phyloP scores from a whole-genome alignment of 2,888 invertebrate species.

The Heliconius sara region DNA sequence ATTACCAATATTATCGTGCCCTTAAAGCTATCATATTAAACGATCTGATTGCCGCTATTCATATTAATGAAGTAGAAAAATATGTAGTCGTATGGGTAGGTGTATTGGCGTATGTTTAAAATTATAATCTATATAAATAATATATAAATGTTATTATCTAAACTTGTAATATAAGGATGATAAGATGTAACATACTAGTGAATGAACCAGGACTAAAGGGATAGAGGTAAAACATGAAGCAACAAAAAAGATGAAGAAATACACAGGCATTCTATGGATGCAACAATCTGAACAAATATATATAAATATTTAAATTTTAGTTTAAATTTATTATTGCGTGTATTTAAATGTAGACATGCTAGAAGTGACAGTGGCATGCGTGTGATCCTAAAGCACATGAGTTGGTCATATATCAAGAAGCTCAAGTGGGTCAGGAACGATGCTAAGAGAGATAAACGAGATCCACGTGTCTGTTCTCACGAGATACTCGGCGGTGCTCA shows the following conservation, averaged over 20 bases:
- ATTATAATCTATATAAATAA: not conserved
- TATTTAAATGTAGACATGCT: not conserved
- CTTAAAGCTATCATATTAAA: conserved; percentile 18
- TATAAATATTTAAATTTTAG: no score
- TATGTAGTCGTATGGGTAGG: not conserved
- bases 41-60: conserved; percentile 15
- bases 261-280: no score
- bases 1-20: conserved; percentile 20
- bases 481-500: conserved; percentile 30
- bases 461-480: conserved; percentile 34
- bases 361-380: not conserved
- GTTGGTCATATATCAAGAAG: not conserved
- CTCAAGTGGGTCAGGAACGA: conserved; percentile 32
- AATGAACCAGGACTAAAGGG: no score
- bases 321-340: not conserved
- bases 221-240: no score
- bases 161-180: no score
- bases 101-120: not conserved
- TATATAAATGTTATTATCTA: no score
- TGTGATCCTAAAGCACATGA: conserved; percentile 12
- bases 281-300: no score
- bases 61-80: conserved; percentile 11
- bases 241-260: no score
- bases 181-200: no score
- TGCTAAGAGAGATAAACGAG: conserved; percentile 37